Base-by-base conservation (phyloP, 2,797 vertebrate genomes). In the Petrocephalus schoutedeni region DNA sequence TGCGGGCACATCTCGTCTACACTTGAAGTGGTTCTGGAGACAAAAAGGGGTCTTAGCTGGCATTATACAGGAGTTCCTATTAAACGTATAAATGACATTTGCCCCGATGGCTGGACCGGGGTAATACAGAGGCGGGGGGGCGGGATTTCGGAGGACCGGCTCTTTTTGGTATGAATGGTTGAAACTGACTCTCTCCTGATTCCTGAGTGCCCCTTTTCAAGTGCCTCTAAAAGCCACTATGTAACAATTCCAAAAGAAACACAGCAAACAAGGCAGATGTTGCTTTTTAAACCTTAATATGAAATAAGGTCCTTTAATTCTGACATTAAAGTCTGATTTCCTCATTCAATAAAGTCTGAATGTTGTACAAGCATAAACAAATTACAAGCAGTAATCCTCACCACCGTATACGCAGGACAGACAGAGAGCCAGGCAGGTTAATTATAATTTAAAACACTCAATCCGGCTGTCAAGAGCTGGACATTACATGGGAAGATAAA, bases 271-370 rank as follows among this genome's bases (percentile, higher is more conserved):
- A 84, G 80, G n/a, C 10, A 23, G 4, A 12, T 28, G 8, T 84
- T 9, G 12, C 10, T 83, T 59, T 45, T 49, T 12, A 82, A 57
- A 87, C 32, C 74, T 82, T 51, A 51, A 49, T 6, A 45, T 83
- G 56, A 41, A 58, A 58, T 28, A 51, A 80, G 9, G 21, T 21
- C 53, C 32, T 16, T 21, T 83, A 21, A 54, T 59, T 83, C n/a
- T 6, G 56, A 82, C 36, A 87, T 59, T 21, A 84, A 84, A 61
- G 12, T 84, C 77, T 5, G 45, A 84, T 84, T 85, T 64, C 77
- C 87, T 64, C 56, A 64, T 64, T 53, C 51, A 84, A 85, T 88
- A 61, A 88, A 83, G 58, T 85, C 61, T 53, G 58, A 64, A 58
- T 83, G 41, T 16, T 61, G 57, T 45, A 84, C 45, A 53, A 58